These are phyloP conservation scores for Nipponia nippon DNA, from an alignment of 2,113 vertebrate genomes.

Conservation along the genomic window DNA sequence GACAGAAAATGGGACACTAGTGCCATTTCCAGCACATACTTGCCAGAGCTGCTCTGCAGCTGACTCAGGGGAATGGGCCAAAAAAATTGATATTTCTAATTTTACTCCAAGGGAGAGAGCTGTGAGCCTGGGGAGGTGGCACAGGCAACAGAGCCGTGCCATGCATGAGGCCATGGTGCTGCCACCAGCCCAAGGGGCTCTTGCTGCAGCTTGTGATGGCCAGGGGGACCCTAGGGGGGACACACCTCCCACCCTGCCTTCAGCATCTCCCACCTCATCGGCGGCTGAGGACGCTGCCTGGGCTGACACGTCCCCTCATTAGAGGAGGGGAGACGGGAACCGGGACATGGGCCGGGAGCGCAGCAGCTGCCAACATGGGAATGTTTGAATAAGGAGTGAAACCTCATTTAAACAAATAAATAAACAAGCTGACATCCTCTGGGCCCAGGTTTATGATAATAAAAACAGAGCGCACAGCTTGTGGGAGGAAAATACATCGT, in stretches of 20 bases:
- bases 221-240: too few relatives aligned
- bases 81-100: not conserved
- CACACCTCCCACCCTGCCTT: not conserved
- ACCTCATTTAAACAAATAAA: conserved; percentile 69
- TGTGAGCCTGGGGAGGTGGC: accelerated
- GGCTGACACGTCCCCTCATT: not conserved
- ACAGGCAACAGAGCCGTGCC: accelerated
- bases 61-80: accelerated
- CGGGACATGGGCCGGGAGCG: not conserved
- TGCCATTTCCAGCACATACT: not conserved
- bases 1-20: accelerated
- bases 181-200: not conserved
- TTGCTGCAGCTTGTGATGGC: not conserved
- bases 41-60: not conserved
- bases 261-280: not conserved
- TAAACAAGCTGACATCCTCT: conserved; percentile 70
- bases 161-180: accelerated
- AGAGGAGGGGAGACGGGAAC: not conserved
- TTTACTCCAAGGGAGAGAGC: not conserved
- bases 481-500: conserved; percentile 69
- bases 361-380: conserved; percentile 48
- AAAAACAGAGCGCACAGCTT: conserved; percentile 65
- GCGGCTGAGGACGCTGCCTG: accelerated
- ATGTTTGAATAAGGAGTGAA: conserved; percentile 29
- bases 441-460: conserved; percentile 66